Evolutionary conservation across 1,140 invertebrate species (phyloP).

Genomic region (Panonychus citri): DNA sequence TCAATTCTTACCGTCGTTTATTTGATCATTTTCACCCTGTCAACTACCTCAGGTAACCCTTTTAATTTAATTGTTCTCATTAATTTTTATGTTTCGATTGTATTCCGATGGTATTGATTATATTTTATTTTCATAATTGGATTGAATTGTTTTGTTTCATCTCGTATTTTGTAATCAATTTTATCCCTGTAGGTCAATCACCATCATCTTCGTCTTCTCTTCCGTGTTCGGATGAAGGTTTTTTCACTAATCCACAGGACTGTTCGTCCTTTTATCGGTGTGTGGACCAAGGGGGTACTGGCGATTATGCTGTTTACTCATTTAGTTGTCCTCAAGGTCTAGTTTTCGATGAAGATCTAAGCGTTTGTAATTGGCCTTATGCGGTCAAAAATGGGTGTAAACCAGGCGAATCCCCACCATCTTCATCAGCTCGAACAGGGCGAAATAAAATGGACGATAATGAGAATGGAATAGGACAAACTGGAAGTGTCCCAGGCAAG

Average conservation of each 20-base stretch:
- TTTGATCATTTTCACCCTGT: too few relatives aligned
- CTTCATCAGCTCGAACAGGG: not conserved
- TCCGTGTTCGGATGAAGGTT: constrained; percentile 32
- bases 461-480: not conserved
- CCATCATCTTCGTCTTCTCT: too few relatives aligned
- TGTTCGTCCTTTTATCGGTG: constrained; percentile 30
- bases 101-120: too few relatives aligned
- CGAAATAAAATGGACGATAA: not conserved
- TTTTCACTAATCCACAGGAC: constrained; percentile 33
- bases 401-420: not conserved
- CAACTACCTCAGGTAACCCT: too few relatives aligned
- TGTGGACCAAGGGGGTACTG: constrained; percentile 33
- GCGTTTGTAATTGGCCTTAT: constrained; percentile 17
- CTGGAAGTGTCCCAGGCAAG: not conserved
- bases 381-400: constrained; percentile 3
- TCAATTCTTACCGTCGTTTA: too few relatives aligned
- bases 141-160: too few relatives aligned
- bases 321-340: constrained; percentile 18
- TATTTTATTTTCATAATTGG: too few relatives aligned
- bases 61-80: too few relatives aligned
- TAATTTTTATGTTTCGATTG: too few relatives aligned
- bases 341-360: constrained; percentile 21
- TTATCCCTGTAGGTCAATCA: too few relatives aligned
- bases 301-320: constrained; percentile 14
- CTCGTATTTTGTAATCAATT: too few relatives aligned